These are phyloP conservation scores for Solea senegalensis DNA, from an alignment of 2,113 vertebrate species.

Conservation along the genomic window DNA sequence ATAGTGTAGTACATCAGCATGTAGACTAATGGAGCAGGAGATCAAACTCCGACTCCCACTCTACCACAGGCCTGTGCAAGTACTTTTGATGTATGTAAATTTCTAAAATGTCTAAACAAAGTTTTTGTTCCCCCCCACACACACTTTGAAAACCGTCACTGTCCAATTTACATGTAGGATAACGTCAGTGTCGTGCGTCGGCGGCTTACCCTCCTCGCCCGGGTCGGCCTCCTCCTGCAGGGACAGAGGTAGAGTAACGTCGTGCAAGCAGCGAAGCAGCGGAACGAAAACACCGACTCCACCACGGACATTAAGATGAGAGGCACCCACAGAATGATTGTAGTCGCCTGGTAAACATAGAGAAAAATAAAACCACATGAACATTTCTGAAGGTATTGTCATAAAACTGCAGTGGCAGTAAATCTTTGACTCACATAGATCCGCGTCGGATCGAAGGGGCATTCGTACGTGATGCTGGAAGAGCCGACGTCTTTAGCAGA, in stretches of 20 bases:
- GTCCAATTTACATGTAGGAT: no score
- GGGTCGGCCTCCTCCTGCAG: slow-evolving; percentile 63
- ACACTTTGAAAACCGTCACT: no score
- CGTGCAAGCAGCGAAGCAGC: slow-evolving; percentile 80
- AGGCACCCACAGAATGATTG: slow-evolving; percentile 86
- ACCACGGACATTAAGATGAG: slow-evolving; percentile 81
- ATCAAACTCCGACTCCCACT: no score
- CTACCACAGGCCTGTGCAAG: no score
- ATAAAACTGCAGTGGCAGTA: neutral
- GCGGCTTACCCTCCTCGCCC: slow-evolving; percentile 50
- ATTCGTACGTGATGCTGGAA: slow-evolving; percentile 78
- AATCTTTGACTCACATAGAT: slow-evolving; percentile 85
- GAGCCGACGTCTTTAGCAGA: slow-evolving; percentile 11
- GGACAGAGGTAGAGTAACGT: slow-evolving; percentile 80
- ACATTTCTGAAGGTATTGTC: neutral
- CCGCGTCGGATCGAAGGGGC: slow-evolving; percentile 91
- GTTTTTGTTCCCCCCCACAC: no score
- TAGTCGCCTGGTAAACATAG: slow-evolving; percentile 82
- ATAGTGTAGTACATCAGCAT: no score
- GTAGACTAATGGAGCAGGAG: no score
- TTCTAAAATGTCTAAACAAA: no score
- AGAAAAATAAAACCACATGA: neutral
- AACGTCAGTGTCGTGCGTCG: no score
- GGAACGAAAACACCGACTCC: slow-evolving; percentile 82
- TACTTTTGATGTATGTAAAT: no score